These are phyloP conservation scores for Atrina japonica DNA, from an alignment of 2,888 invertebrate genomes.

Conservation along the genomic window DNA sequence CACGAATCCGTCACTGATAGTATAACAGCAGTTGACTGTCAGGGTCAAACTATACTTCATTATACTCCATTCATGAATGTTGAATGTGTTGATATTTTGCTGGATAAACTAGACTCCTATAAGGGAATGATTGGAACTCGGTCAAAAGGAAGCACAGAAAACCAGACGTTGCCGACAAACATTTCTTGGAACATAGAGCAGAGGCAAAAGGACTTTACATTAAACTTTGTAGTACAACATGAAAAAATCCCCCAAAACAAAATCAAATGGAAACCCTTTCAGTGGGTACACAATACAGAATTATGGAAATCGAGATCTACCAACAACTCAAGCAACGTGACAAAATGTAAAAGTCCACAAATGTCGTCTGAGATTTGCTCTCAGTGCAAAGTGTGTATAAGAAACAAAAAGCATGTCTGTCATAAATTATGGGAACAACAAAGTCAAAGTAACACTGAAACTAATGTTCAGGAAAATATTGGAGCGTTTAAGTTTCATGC, in stretches of 20 bases:
- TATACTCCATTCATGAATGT: slow-evolving; percentile 32
- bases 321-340: neutral
- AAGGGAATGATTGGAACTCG: too few relatives aligned
- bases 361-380: neutral
- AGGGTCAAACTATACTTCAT: slow-evolving; percentile 47
- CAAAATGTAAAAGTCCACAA: neutral
- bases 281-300: neutral
- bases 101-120: neutral
- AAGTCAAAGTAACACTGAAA: too few relatives aligned
- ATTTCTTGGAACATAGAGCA: too few relatives aligned
- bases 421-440: too few relatives aligned
- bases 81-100: slow-evolving; percentile 23
- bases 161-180: too few relatives aligned
- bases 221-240: too few relatives aligned
- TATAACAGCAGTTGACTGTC: slow-evolving; percentile 32
- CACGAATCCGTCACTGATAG: slow-evolving; percentile 28
- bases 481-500: slow-evolving; percentile 14
- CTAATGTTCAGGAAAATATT: neutral
- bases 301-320: neutral
- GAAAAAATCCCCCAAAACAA: neutral
- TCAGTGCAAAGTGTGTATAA: neutral
- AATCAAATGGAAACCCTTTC: neutral
- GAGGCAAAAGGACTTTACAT: too few relatives aligned
- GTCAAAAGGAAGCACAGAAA: too few relatives aligned
- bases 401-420: neutral